Evolutionary conservation across 2,888 invertebrate species (phyloP).

Genomic region (Zele albiditarsus): DNA sequence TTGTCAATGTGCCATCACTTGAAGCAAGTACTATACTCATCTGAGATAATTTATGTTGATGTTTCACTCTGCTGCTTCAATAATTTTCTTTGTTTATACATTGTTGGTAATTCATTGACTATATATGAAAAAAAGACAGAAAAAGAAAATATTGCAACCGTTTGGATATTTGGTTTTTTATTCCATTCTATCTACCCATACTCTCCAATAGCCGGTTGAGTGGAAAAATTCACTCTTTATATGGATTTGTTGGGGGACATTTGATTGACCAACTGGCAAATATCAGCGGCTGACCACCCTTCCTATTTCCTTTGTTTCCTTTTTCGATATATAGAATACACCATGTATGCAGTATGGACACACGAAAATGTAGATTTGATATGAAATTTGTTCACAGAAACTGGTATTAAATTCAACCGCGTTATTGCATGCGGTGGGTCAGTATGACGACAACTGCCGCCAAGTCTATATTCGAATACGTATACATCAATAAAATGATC

Average conservation of each 20-base stretch:
- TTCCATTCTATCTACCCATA: neutral
- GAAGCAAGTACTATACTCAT: neutral
- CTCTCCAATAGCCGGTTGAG: neutral
- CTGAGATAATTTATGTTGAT: neutral
- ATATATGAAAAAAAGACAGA: neutral
- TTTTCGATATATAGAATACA: neutral
- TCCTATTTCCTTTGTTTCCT: neutral
- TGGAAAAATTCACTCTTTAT: neutral
- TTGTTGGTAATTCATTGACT: neutral
- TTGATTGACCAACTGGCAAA: conserved; percentile 24
- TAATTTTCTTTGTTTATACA: neutral
- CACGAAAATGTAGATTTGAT: neutral
- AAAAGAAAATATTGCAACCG: neutral
- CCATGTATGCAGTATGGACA: neutral
- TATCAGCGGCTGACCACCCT: neutral
- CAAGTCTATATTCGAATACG: neutral
- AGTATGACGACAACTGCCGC: conserved; percentile 1
- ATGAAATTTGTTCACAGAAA: conserved; percentile 2
- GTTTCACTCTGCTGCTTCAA: neutral
- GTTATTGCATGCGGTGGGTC: neutral
- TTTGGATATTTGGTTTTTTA: neutral
- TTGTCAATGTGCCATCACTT: conserved; percentile 7
- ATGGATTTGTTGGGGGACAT: neutral
- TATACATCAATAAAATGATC: neutral
- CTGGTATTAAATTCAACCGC: conserved; percentile 13